Conservation (phyloP, 2,113 vertebrate genomes). For the Macroglossus sobrinus region DNA sequence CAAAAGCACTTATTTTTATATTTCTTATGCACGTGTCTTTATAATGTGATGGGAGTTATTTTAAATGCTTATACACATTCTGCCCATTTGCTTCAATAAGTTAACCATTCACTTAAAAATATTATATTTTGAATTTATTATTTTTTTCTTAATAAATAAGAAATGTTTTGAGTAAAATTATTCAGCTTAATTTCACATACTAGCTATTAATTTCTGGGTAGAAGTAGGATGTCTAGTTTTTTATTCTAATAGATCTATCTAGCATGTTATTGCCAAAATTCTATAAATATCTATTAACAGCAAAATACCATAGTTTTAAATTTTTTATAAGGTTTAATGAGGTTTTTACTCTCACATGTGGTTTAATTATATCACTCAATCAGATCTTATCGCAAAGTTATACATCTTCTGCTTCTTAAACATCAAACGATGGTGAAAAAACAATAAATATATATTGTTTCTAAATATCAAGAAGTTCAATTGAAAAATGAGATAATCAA, state of each 20-base stretch:
- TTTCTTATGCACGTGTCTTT: background rate
- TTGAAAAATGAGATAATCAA: background rate
- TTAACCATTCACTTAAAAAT: conserved; percentile 6
- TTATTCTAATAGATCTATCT: background rate
- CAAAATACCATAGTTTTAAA: background rate
- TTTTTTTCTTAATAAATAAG: background rate
- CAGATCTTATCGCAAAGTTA: background rate
- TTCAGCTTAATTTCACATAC: background rate
- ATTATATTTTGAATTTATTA: background rate
- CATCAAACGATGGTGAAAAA: background rate
- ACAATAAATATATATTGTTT: background rate
- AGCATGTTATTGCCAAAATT: background rate
- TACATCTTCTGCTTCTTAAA: background rate
- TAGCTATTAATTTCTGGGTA: background rate
- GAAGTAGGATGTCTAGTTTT: background rate
- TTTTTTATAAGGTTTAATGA: background rate
- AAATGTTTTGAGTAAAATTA: background rate
- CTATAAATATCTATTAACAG: background rate
- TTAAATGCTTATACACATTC: background rate
- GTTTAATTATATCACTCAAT: background rate
- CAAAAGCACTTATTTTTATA: background rate
- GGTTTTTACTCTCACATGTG: background rate
- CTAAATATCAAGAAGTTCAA: background rate
- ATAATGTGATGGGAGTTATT: background rate
- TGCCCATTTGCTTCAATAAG: background rate